Base-by-base conservation (phyloP, 2,888 invertebrate genomes). In the Luperina testacea region DNA sequence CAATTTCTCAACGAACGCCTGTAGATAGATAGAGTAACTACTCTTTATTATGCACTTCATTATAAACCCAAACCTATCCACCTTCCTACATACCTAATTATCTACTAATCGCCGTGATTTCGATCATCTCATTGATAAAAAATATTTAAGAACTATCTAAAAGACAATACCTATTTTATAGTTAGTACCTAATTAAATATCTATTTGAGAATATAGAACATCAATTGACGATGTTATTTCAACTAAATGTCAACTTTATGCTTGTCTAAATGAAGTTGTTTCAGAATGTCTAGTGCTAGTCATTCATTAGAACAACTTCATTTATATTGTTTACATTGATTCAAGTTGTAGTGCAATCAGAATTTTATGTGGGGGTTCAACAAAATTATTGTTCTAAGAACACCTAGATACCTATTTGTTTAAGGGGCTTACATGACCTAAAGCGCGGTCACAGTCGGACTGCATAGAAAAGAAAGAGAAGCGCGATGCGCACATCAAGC, bases 131-230 rank as follows among this genome's bases (percentile, higher is more conserved):
- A 48, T 67, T 24, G 32, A 32, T 32, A 32, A 45, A 57, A 32
- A 57, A 57, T 4, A 75, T 57, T 1, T 27, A 27, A 72, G 32
- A 75, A 75, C 17, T 73, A 17, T 57, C 42, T 75, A 27, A 27
- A 73, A 45, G 11, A 48, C 27, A 20, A 11, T 20, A 27, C 0
- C 13, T 20, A 27, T 45, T 48, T 69, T 5, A 1, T 32, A 63
- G 3, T 9, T 15, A 68, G 7, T 48, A 48, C 11, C 27, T 45
- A 45, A 68, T 27, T n/a, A 45, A 9, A 48, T 17, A 51, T 17
- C 17, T 51, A 51, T 51, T 51, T 5, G 51, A 51, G 7, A 51
- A 51, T 51, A 20, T 20, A 51, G 7, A 51, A 51, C 20, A 20
- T 20, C 17, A 45, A 68, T 20, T 68, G 45, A 45, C 20, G 45